Base-by-base conservation (phyloP, 2,888 invertebrate species). In the Synanthedon tipuliformis region DNA sequence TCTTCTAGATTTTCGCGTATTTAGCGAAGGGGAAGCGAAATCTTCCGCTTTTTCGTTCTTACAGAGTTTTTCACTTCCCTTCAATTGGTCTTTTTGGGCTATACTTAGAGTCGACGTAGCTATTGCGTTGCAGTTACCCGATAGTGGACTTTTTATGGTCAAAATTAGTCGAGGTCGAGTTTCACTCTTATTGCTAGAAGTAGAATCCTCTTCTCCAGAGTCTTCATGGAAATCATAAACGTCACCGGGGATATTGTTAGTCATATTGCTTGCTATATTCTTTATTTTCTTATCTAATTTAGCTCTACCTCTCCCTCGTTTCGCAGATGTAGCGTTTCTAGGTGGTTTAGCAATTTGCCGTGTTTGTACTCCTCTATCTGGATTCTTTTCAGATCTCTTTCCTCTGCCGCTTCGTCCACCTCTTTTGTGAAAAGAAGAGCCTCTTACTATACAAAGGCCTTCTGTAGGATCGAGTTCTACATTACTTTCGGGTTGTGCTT, bases 201-300 rank as follows among this genome's bases (percentile, higher is more conserved):
- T 69, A 41, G 85, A 73, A 12, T 85, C 88, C 68, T 94, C 94
- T 68, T 96, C 96, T 48, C 93, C 93, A 4, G 95, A 94, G 73
- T 96, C 96, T 69, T 96, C 96, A 61, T 94, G 92, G 72, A 97
- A 97, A 73, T 96, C 96, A 71, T 96, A 97, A 3, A 97, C 90
- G 69, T 96, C 96, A 10, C 93, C 91, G 0, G 91, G 89, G 51
- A 89, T 78, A 62, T 90, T 90, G 61, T 85, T 89, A 57, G 89
- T 88, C 59, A 87, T 90, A 10, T 82, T 84, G 65, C 85, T 88
- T 3, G 82, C 73, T 10, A 75, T 59, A 57, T 62, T 76, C 66
- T 84, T 84, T 1, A 81, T 67, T 73, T 89, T 90, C 59, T 90
- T 87, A 60, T 90, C 90, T 12, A 77, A 76, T 68, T 87, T 89